These are phyloP conservation scores for Chaunax sp. DNA, from an alignment of 2,797 vertebrate genomes.

Conservation along the genomic window DNA sequence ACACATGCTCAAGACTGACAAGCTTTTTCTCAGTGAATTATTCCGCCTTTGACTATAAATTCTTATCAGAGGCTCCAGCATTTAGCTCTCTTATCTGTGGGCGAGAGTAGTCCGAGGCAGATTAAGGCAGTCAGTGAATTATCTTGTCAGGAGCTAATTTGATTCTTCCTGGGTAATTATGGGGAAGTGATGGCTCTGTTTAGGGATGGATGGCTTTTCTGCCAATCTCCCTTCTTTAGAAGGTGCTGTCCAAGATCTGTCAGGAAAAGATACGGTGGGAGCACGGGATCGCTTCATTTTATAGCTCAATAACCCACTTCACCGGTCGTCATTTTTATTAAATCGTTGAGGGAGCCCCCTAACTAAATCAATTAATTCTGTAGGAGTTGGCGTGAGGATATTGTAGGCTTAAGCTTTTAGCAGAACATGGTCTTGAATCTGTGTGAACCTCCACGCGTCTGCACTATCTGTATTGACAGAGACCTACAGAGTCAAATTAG, in stretches of 20 bases:
- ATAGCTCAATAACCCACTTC: constrained; percentile 69
- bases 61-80: constrained; percentile 57
- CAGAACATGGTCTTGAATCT: background rate
- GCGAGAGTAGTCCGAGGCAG: constrained; percentile 44
- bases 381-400: constrained; percentile 10
- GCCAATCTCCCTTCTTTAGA: constrained; percentile 56
- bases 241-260: constrained; percentile 60
- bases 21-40: constrained; percentile 38
- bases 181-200: constrained; percentile 75
- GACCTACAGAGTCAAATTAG: no score
- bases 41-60: constrained; percentile 45
- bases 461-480: background rate
- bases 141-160: constrained; percentile 82
- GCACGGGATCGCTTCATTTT: constrained; percentile 59
- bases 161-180: constrained; percentile 82
- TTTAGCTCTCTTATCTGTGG: constrained; percentile 69
- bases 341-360: constrained; percentile 21
- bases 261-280: constrained; percentile 60
- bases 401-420: constrained; percentile 21
- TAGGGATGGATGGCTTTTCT: constrained; percentile 64
- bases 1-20: background rate
- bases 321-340: constrained; percentile 50
- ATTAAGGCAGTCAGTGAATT: constrained; percentile 73
- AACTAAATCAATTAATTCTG: constrained; percentile 43
- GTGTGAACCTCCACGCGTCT: background rate